Conservation (phyloP, 1,140 invertebrate species). For the Drosophila pseudoobscura region DNA sequence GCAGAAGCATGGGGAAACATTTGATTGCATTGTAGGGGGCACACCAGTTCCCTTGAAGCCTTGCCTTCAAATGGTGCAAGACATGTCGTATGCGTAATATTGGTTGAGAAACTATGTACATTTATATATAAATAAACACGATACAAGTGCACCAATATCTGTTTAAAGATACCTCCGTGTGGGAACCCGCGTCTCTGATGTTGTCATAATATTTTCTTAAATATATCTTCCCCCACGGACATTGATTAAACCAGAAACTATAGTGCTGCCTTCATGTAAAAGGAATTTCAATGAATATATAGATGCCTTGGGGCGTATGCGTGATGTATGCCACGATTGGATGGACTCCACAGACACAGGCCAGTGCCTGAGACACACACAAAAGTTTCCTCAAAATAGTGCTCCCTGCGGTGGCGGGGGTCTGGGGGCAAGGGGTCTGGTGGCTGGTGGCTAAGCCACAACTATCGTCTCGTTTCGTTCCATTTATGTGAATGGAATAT, state of each 20-base stretch:
- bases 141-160: background rate
- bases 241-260: no score
- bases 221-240: no score
- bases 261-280: constrained; percentile 11
- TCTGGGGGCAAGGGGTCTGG: no score
- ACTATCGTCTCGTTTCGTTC: constrained; percentile 15
- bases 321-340: constrained; percentile 30
- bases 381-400: no score
- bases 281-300: constrained; percentile 12
- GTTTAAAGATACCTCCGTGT: background rate
- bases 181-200: background rate
- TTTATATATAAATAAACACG: no score
- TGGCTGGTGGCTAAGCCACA: background rate
- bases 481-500: constrained; percentile 7
- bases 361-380: background rate
- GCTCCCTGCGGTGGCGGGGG: background rate
- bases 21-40: no score
- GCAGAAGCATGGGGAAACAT: no score
- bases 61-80: no score
- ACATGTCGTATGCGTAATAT: no score
- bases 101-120: no score
- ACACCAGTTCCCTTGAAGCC: no score
- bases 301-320: constrained; percentile 22
- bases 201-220: no score
- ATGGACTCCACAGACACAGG: constrained; percentile 3